Base-by-base conservation (phyloP, 2,888 invertebrate species). In the Acanthosoma haemorrhoidale region DNA sequence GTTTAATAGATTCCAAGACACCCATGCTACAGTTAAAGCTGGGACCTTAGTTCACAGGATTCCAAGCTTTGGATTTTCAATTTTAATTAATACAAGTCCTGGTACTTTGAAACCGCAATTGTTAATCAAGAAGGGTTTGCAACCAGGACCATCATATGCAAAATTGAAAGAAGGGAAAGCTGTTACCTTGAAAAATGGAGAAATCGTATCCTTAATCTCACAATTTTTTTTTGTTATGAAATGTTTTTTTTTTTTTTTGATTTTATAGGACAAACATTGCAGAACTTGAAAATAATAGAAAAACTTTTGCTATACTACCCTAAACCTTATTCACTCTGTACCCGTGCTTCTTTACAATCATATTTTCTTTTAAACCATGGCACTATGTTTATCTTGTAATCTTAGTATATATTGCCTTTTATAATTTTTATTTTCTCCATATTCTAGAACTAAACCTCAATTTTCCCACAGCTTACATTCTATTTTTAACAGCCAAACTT, bases 1-100 rank as follows among this genome's bases (percentile, higher is more conserved):
- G n/a, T n/a, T n/a, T n/a, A 75, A 8, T 74, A 79, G 79, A 39
- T 77, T 75, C 71, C 76, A 77, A 63, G 77, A 78, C 64, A 73
- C 75, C 15, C 74, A 75, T 43, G 74, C 77, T 31, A 72, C 64
- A 16, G 80, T 81, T 5, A 74, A 75, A 66, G 81, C 81, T 16
- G 78, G 79, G 4, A 76, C 77, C 73, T 75, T 80, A 15, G 76
- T 76, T 39, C 82, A 82, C 73, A 75, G 78, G 66, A 76, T 81
- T 68, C 81, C 81, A 3, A 77, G 78, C 32, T 80, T 80, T 76
- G 81, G 80, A 3, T 82, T 75, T 76, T 77, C 79, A 3, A 73
- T 81, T 16, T 71, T 75, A 16, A 80, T 81, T 73, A 75, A 76
- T 63, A 75, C 78, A 15, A 68, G 73, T 29, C 76, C 78, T 68